A percentile compares a stretch with the other conserved stretches of the same genome.
These are phyloP conservation scores for Eristalis tenax DNA, from an alignment of 2,888 invertebrate species.

Conservation along the genomic window DNA sequence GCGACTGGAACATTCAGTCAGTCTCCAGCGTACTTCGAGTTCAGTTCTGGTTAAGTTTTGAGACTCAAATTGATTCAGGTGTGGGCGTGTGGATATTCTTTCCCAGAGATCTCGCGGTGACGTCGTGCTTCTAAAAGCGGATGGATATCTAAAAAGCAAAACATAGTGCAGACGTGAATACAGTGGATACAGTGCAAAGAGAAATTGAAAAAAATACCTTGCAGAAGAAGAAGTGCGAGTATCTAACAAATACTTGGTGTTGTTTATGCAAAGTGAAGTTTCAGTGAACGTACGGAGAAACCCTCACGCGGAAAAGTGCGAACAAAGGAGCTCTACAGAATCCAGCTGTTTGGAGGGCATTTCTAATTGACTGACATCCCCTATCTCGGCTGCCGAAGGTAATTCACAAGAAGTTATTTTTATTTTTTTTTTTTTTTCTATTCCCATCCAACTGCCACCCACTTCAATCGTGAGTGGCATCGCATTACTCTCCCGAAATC, in stretches of 20 bases:
- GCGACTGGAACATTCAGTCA: constrained; percentile 57
- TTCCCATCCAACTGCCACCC: not conserved
- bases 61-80: constrained; percentile 3
- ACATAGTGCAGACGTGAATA: constrained; percentile 38
- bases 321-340: constrained; percentile 6
- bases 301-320: not conserved
- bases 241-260: constrained; percentile 56
- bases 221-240: constrained; percentile 17
- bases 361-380: constrained; percentile 54
- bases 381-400: constrained; percentile 51
- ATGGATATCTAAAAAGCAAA: constrained; percentile 23
- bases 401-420: constrained; percentile 39
- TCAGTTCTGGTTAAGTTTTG: constrained; percentile 57
- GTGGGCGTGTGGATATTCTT: constrained; percentile 22
- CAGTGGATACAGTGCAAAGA: constrained; percentile 16
- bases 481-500: constrained; percentile 41
- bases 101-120: constrained; percentile 30
- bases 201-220: constrained; percentile 31
- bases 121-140: constrained; percentile 29
- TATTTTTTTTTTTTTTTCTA: not conserved
- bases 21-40: constrained; percentile 70
- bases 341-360: constrained; percentile 60
- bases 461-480: not conserved
- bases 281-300: not conserved
- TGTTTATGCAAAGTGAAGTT: not conserved